Evolutionary conservation across 2,888 invertebrate genomes (phyloP), one percentile per base, ranked within the genome.

Genomic region (Cantharis nigra): DNA sequence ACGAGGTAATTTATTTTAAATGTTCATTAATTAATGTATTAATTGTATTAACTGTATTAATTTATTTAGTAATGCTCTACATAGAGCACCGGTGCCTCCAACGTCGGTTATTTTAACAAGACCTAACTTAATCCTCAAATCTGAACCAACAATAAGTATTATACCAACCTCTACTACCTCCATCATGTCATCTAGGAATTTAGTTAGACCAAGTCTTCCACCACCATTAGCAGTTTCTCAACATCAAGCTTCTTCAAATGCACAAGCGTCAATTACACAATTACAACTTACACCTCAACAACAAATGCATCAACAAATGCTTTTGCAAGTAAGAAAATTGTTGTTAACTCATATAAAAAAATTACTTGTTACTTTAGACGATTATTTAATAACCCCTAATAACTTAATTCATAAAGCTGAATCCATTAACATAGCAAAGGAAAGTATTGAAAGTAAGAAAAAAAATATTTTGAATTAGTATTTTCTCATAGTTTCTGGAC

Each of bases 291-390:
- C 84, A n/a, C 80, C 84, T 10, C 85, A 89, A 74, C 87, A 89
- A 63, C 90, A 90, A 81, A 87, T 90, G 72, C 90, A 91, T 81
- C 91, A 91, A 79, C 91, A 91, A 82, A 90, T 91, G 90, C 88
- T 91, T 81, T 90, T 90, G 76, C 91, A 91, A 84, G 88, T 88
- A 83, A 74, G 81, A 74, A 73, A 71, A 70, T 62, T 62, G 72
- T 72, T 49, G 70, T 70, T 18, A 10, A 72, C 33, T 78, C 77
- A 30, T 3, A 11, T 3, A 33, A 33, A 33, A 33, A 3, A 11
- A 30, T 10, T 30, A 10, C 4, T 10, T 11, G 11, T 13, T 33
- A 33, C 13, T 13, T 11, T 11, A 11, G 30, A 30, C 10, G 11
- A 30, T 30, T 30, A 30, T 30, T 30, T 30, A 30, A 28, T 28